Conservation (phyloP, 2,797 vertebrate genomes). For the Microctenopoma steveboyesi region DNA sequence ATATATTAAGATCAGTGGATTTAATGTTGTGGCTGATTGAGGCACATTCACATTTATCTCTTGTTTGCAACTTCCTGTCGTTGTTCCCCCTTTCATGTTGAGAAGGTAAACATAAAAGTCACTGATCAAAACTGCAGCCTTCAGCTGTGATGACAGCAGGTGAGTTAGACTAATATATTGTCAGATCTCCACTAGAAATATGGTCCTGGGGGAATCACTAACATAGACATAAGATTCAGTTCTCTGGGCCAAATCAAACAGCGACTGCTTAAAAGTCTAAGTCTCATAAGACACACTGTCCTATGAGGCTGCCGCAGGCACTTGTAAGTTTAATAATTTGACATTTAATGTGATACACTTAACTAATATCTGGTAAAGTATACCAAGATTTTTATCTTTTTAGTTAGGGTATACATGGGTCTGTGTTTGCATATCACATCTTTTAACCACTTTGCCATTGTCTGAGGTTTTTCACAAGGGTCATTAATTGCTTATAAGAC, state of each 20-base stretch:
- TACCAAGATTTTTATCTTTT: slow-evolving; percentile 4
- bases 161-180: slow-evolving; percentile 16
- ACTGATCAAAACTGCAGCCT: slow-evolving; percentile 24
- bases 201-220: background rate
- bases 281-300: background rate
- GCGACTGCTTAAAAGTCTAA: slow-evolving; percentile 4
- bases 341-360: background rate
- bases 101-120: slow-evolving; percentile 1
- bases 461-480: background rate
- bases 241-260: background rate
- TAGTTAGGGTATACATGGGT: background rate
- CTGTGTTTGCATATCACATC: slow-evolving; percentile 3
- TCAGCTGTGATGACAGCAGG: slow-evolving; percentile 12
- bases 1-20: no score
- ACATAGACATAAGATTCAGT: slow-evolving; percentile 3
- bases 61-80: background rate
- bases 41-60: background rate
- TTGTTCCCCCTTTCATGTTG: background rate
- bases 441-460: background rate
- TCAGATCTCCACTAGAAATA: slow-evolving; percentile 30
- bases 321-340: slow-evolving; percentile 14
- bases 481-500: background rate
- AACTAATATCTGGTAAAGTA: slow-evolving; percentile 1
- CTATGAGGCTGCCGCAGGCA: slow-evolving; percentile 7
- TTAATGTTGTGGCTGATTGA: no score